phyloP scores from a whole-genome alignment of 2,888 invertebrate species.

The Tolmerus cingulatus region DNA sequence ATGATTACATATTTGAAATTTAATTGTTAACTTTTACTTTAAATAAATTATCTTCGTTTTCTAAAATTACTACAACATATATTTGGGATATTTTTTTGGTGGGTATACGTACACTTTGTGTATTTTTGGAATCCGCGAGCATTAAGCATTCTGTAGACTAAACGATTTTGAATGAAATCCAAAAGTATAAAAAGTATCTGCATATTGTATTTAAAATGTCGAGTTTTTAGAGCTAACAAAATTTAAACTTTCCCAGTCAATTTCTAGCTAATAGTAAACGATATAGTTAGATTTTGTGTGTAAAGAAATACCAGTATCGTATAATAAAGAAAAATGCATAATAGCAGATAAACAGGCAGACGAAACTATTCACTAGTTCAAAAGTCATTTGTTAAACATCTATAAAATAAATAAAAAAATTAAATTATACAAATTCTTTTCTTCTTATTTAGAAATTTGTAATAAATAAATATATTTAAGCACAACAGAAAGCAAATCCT shows the following conservation, averaged over 20 bases:
- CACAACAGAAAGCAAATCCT: not conserved
- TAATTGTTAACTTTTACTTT: slow-evolving; percentile 3
- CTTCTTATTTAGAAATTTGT: not conserved
- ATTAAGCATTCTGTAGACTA: no score
- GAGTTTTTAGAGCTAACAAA: no score
- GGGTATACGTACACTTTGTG: no score
- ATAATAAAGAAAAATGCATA: no score
- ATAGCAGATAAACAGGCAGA: no score
- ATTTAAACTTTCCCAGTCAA: not conserved
- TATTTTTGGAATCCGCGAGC: no score
- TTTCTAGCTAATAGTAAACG: not conserved
- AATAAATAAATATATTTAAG: not conserved
- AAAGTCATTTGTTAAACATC: no score
- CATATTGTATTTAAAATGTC: no score
- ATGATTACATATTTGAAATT: slow-evolving; percentile 29
- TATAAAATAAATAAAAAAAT: not conserved
- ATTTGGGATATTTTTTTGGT: not conserved
- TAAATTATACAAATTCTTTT: not conserved
- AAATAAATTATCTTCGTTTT: slow-evolving; percentile 9
- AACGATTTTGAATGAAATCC: no score
- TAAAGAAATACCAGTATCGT: not conserved
- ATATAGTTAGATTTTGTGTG: no score
- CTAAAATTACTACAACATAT: not conserved
- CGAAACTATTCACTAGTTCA: no score
- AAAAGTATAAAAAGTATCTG: no score